Evolutionary conservation across 2,113 vertebrate genomes (phyloP).

Genomic region (Oreochromis tanganicae): DNA sequence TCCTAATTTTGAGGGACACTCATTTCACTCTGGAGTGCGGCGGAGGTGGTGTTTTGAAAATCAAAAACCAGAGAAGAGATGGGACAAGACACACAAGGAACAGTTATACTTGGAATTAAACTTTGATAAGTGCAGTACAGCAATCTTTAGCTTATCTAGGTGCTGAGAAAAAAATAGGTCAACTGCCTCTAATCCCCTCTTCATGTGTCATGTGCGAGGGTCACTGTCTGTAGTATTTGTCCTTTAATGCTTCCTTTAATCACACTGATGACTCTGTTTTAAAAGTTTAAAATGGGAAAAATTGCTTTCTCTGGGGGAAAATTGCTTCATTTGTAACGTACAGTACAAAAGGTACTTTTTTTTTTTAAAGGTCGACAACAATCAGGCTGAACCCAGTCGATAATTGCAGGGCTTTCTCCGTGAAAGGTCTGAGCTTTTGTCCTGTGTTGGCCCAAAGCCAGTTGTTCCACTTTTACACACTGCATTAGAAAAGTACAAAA

Average conservation of each 20-base stretch:
- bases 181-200: background rate
- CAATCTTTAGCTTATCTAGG: background rate
- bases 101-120: background rate
- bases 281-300: constrained; percentile 9
- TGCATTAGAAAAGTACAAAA: constrained; percentile 42
- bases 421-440: constrained; percentile 28
- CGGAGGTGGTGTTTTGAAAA: background rate
- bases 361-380: background rate
- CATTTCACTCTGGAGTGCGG: constrained; percentile 1
- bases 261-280: constrained; percentile 20
- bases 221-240: background rate
- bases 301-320: constrained; percentile 12
- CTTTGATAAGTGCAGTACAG: background rate
- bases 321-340: constrained; percentile 36
- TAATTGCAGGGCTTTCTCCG: constrained; percentile 48
- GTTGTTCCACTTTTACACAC: constrained; percentile 50
- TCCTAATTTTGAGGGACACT: background rate
- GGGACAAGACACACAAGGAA: background rate
- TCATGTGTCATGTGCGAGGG: background rate
- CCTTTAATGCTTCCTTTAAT: constrained; percentile 15
- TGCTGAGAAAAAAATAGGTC: background rate
- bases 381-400: constrained; percentile 27
- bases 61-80: background rate
- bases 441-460: constrained; percentile 27
- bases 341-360: constrained; percentile 17